These are phyloP conservation scores for Synergus gifuensis DNA, from an alignment of 2,888 invertebrate genomes.

Conservation along the genomic window DNA sequence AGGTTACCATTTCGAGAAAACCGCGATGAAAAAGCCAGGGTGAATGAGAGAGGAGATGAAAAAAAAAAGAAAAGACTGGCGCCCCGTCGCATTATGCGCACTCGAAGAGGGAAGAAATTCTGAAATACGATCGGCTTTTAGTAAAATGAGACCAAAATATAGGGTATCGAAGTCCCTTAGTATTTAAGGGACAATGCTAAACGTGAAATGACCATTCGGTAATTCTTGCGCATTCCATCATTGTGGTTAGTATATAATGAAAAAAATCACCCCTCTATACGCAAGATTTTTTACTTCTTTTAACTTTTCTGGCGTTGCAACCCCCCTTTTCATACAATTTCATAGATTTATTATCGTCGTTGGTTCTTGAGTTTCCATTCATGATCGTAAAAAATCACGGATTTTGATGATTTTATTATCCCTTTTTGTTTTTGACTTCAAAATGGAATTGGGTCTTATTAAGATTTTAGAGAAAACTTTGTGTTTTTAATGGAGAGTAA, in stretches of 20 bases:
- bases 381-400: background rate
- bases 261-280: slow-evolving; percentile 17
- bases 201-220: slow-evolving; percentile 70
- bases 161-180: slow-evolving; percentile 63
- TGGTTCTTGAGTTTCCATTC: background rate
- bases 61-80: slow-evolving; percentile 57
- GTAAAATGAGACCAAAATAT: slow-evolving; percentile 76
- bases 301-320: slow-evolving; percentile 11
- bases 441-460: no score
- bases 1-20: slow-evolving; percentile 60
- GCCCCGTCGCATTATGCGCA: slow-evolving; percentile 62
- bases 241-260: slow-evolving; percentile 6
- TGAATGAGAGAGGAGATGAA: slow-evolving; percentile 45
- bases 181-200: slow-evolving; percentile 56
- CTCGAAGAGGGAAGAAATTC: slow-evolving; percentile 63
- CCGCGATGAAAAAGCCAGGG: slow-evolving; percentile 44
- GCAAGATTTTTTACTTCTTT: background rate
- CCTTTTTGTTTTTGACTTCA: no score
- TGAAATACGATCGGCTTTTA: slow-evolving; percentile 76
- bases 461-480: no score
- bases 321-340: background rate
- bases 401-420: no score
- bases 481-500: no score
- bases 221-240: slow-evolving; percentile 38
- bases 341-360: slow-evolving; percentile 14